Conservation (phyloP, 2,797 vertebrate genomes). For the Tachyglossus aculeatus region DNA sequence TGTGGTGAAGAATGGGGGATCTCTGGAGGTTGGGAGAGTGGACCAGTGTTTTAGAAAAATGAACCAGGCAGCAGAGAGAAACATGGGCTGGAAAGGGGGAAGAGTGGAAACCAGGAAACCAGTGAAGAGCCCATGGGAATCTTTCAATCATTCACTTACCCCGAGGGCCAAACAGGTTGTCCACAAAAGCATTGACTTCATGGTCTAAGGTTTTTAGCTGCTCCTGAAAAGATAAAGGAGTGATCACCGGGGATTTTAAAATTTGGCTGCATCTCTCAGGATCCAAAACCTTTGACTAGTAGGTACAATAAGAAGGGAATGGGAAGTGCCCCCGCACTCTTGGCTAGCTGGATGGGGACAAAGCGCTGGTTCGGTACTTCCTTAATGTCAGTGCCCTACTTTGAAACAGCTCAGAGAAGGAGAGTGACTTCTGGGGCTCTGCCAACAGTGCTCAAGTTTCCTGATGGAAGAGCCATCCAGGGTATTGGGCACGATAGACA, state of each 20-base stretch:
- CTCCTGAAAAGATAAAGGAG: conserved; percentile 72
- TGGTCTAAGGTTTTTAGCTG: conserved; percentile 77
- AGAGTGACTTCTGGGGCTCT: too few species aligned
- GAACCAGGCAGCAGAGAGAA: not conserved
- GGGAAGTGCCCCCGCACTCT: not conserved
- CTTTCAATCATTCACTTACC: conserved; percentile 69
- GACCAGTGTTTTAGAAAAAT: not conserved
- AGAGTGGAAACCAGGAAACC: too few species aligned
- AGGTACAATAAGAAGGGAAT: not conserved
- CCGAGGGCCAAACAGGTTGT: conserved; percentile 84
- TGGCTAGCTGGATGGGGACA: not conserved
- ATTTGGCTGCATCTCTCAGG: not conserved
- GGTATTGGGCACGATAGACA: too few species aligned
- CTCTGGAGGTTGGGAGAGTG: not conserved
- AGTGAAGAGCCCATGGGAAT: not conserved
- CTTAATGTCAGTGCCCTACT: not conserved
- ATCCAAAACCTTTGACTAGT: not conserved
- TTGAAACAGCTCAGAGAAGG: too few species aligned
- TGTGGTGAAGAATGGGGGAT: not conserved
- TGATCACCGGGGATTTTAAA: too few species aligned
- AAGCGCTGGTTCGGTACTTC: too few species aligned
- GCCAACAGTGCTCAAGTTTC: too few species aligned
- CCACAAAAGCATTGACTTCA: conserved; percentile 81
- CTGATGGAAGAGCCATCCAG: too few species aligned
- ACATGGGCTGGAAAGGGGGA: too few species aligned